These are phyloP conservation scores for Mus spicilegus DNA, from an alignment of 2,113 vertebrate species.

Conservation along the genomic window DNA sequence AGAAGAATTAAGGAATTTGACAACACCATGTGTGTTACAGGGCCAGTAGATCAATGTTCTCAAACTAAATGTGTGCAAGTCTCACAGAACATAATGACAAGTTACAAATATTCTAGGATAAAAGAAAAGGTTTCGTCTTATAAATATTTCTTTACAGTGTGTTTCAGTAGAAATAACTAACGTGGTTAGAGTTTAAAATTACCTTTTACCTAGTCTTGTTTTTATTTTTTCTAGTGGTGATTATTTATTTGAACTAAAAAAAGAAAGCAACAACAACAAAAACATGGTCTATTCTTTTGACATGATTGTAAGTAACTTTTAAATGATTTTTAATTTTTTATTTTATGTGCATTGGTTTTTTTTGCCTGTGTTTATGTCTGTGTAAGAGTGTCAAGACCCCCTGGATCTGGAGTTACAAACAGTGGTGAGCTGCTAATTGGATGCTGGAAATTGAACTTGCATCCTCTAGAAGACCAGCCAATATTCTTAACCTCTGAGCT, in stretches of 20 bases:
- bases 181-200: background rate
- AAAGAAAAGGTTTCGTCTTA: background rate
- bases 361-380: background rate
- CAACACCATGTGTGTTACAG: background rate
- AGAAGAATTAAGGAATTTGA: background rate
- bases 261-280: no score
- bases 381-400: background rate
- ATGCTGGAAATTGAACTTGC: background rate
- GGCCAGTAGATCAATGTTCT: background rate
- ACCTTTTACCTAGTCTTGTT: background rate
- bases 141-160: background rate
- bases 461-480: background rate
- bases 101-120: background rate
- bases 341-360: background rate
- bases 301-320: background rate
- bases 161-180: background rate
- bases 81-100: background rate
- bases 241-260: background rate
- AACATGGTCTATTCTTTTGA: background rate
- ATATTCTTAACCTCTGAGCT: background rate
- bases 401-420: background rate
- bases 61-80: background rate
- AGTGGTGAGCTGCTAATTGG: no score
- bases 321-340: background rate
- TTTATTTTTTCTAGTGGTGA: background rate